Conservation (phyloP, 1,140 invertebrate species). For the Adoxophyes honmai region DNA sequence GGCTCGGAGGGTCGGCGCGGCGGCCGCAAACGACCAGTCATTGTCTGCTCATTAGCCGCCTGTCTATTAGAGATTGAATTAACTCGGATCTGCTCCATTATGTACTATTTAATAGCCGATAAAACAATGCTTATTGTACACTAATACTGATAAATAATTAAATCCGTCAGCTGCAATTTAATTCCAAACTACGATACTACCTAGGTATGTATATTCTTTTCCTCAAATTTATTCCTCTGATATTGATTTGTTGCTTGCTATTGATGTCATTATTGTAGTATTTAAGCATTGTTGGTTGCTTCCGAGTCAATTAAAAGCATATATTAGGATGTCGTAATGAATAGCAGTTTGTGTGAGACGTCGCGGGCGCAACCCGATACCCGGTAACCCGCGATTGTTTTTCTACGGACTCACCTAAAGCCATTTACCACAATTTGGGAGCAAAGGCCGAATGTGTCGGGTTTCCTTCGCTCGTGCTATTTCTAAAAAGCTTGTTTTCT, state of each 20-base stretch:
- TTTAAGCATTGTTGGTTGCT: neutral
- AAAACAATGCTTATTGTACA: slow-evolving; percentile 38
- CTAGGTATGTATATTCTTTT: slow-evolving; percentile 26
- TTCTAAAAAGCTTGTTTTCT: slow-evolving; percentile 72
- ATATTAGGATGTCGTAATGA: slow-evolving; percentile 20
- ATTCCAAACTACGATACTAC: neutral
- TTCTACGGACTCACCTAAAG: slow-evolving; percentile 62
- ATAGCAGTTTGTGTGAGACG: slow-evolving; percentile 19
- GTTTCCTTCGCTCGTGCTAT: slow-evolving; percentile 57
- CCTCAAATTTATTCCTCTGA: too few species aligned
- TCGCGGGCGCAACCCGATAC: slow-evolving; percentile 34
- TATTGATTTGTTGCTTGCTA: too few species aligned
- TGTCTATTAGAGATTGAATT: slow-evolving; percentile 55
- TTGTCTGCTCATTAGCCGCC: slow-evolving; percentile 48
- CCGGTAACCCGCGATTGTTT: slow-evolving; percentile 42
- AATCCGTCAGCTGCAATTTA: neutral
- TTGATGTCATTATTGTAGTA: too few species aligned
- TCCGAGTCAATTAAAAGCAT: neutral
- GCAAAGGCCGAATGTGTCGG: slow-evolving; percentile 53
- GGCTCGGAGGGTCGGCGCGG: slow-evolving; percentile 25
- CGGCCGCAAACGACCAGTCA: slow-evolving; percentile 47
- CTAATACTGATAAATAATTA: slow-evolving; percentile 4
- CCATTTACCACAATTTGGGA: slow-evolving; percentile 62
- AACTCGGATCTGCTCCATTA: slow-evolving; percentile 37
- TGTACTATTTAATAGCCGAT: slow-evolving; percentile 41